phyloP scores from a whole-genome alignment of 2,113 vertebrate species.

The Hemibates koningsi region DNA sequence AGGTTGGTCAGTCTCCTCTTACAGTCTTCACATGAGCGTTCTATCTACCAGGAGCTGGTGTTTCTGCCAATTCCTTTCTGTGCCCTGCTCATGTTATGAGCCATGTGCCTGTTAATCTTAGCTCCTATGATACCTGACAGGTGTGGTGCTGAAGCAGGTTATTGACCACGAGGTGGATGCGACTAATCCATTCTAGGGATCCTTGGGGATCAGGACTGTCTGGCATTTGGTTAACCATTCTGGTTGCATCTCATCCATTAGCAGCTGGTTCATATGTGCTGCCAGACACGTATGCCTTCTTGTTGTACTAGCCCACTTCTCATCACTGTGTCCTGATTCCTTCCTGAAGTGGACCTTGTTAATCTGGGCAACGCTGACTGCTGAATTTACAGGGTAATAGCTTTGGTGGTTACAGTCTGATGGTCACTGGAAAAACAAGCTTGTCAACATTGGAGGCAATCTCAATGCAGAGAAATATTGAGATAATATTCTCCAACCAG shows the following conservation, averaged over 20 bases:
- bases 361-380: background rate
- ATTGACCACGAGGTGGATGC: background rate
- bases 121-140: background rate
- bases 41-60: background rate
- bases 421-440: background rate
- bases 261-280: background rate
- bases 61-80: background rate
- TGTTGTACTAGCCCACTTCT: background rate
- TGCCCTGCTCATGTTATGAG: background rate
- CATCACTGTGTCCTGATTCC: background rate
- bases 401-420: background rate
- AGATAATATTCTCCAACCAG: background rate
- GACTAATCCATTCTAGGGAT: background rate
- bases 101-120: background rate
- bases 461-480: background rate
- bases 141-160: background rate
- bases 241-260: background rate
- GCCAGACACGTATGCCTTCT: background rate
- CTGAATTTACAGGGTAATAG: background rate
- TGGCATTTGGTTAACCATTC: background rate
- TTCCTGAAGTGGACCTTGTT: background rate
- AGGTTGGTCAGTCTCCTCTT: background rate
- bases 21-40: background rate
- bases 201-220: background rate
- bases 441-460: background rate